Evolutionary conservation across 1,140 invertebrate species (phyloP), one percentile per base, ranked within the genome.

Genomic region (Drosophila sulfurigaster): DNA sequence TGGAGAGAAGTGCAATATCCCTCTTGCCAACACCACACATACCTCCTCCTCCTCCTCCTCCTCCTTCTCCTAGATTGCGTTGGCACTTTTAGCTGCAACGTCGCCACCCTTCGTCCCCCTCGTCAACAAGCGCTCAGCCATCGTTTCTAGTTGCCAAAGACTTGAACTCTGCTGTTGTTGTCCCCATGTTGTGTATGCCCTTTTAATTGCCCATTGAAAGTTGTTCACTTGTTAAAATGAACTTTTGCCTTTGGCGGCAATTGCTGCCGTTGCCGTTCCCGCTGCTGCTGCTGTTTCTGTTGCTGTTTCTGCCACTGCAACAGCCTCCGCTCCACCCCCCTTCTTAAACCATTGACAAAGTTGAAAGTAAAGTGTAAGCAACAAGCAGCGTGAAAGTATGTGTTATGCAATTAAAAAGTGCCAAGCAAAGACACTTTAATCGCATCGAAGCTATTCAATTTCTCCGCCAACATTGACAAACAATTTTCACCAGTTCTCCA

Each of bases 121-220:
- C 16, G 45, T 46, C 48, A 45, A 35, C 48, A 56, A 20, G 15
- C 13, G 51, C 45, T 72, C 35, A 30, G 15, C 57, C 69, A 43
- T 54, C 69, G 51, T 54, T 62, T 46, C n/a, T 35, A 46, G 56
- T 56, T 69, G 67, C 41, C 67, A 75, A 75, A 63, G 67, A 70
- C 59, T 64, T 54, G 52, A 63, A 69, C 65, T 46, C 54, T 54
- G 46, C n/a, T 59, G 56, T 54, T 74, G 79, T 78, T 78, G 70
- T 74, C 51, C 69, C 62, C 78, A 62, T 73, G 81, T 82, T 89
- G 80, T 88, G 78, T 88, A 72, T 88, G 83, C 83, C 81, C 81
- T 85, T 89, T 89, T 89, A 89, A 89, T 89, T 89, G 85, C 85
- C 81, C 86, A 85, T 89, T 89, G 81, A 89, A 89, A 89, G 85